Evolutionary conservation across 2,888 invertebrate genomes (phyloP).

Genomic region (Leucoma salicis): DNA sequence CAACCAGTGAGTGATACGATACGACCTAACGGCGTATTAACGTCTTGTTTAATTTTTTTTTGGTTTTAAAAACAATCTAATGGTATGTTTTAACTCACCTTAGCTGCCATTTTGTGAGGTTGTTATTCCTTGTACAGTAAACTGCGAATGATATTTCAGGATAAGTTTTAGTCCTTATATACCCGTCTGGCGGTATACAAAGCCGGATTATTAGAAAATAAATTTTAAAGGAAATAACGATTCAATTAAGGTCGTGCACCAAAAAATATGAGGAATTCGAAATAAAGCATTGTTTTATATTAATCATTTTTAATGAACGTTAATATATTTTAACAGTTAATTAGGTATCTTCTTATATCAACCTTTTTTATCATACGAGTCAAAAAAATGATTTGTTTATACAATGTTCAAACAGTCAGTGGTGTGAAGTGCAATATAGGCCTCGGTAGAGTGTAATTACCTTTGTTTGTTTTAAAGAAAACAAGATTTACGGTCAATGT

Average conservation of each 20-base stretch:
- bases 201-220: slow-evolving; percentile 46
- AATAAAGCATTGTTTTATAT: not conserved
- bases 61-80: too few relatives aligned
- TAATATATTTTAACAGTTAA: not conserved
- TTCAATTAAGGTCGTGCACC: slow-evolving; percentile 60
- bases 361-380: not conserved
- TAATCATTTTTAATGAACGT: not conserved
- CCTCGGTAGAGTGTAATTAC: not conserved
- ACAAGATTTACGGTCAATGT: too few relatives aligned
- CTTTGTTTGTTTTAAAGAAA: not conserved
- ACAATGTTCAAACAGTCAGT: not conserved
- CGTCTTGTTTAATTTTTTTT: too few relatives aligned
- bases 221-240: slow-evolving; percentile 73
- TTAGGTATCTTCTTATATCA: not conserved
- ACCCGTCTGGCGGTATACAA: slow-evolving; percentile 53
- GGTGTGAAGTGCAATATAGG: not conserved
- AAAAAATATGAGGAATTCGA: not conserved
- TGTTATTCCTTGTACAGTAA: slow-evolving; percentile 65
- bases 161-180: slow-evolving; percentile 58
- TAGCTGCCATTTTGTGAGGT: slow-evolving; percentile 75
- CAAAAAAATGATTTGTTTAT: too few relatives aligned
- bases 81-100: too few relatives aligned
- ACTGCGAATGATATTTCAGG: slow-evolving; percentile 71
- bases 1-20: too few relatives aligned
- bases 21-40: too few relatives aligned